phyloP scores from a whole-genome alignment of 92 coral and sea anemone genomes.

The Epizoanthus rinbou region DNA sequence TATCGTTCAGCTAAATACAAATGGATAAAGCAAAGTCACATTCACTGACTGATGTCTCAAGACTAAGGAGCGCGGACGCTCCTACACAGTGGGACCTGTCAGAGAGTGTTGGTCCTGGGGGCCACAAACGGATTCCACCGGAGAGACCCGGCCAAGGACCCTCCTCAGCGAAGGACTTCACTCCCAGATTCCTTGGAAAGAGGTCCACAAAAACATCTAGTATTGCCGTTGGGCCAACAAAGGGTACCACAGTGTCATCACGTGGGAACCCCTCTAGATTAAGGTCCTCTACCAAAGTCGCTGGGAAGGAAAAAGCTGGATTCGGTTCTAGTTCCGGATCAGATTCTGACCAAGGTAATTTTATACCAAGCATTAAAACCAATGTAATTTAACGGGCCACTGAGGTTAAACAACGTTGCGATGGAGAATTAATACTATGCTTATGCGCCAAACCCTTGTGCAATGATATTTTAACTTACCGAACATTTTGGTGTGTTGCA shows the following conservation, averaged over 20 bases:
- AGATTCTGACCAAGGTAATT: no score
- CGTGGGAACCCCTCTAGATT: no score
- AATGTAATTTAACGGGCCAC: no score
- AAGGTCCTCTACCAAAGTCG: no score
- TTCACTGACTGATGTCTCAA: slow-evolving; percentile 25
- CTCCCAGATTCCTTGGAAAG: slow-evolving; percentile 4
- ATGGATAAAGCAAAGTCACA: slow-evolving; percentile 32
- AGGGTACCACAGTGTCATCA: neutral
- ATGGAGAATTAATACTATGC: no score
- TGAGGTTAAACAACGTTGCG: no score
- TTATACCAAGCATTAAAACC: no score
- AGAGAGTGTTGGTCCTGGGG: slow-evolving; percentile 17
- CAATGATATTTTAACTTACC: no score
- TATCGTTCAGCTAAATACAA: neutral
- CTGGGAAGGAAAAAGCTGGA: no score
- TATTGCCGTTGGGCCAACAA: neutral
- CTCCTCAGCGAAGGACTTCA: slow-evolving; percentile 16
- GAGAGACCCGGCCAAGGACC: slow-evolving; percentile 22
- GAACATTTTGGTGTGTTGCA: no score
- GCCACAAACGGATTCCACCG: slow-evolving; percentile 33
- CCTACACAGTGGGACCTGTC: slow-evolving; percentile 4
- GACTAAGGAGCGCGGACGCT: neutral
- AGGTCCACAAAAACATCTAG: slow-evolving; percentile 16
- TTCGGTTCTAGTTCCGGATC: no score
- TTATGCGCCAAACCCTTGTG: no score